Base-by-base conservation (phyloP, 2,888 invertebrate species). In the Prosopocoilus inquinatus region DNA sequence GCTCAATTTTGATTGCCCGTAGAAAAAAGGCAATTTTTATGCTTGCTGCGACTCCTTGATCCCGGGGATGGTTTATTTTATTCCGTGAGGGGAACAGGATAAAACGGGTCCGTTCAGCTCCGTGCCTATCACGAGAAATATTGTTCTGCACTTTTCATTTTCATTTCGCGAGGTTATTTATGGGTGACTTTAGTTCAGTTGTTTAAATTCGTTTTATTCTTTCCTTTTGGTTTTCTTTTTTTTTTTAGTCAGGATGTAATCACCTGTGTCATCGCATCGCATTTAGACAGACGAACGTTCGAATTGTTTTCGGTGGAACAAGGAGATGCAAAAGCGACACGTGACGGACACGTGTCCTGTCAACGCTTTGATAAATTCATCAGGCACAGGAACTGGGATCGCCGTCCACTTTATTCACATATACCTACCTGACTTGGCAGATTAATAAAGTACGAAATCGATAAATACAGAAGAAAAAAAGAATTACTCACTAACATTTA, bases 21-120 rank as follows among this genome's bases (percentile, higher is more conserved):
- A 59, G 64, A 64, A 70, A 71, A 71, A 69, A 68, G 72, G 73
- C 73, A 68, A 73, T 73, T 73, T 73, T 73, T 70, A 73, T 73
- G 71, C 73, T 70, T 64, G 65, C 62, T 66, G 69, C 63, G 66
- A 65, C 59, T 60, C 59, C 62, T 55, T 68, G 63, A 67, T 67
- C 67, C 64, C 52, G 41, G 60, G 60, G 57, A 58, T 60, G 64
- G 62, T 60, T 64, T 62, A 64, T 64, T 66, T 56, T 49, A 38
- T 50, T 39, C 38, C 32, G 20, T 16, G 46, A n/a, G 39, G 41
- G 50, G 52, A 50, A 11, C 46, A 34, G 50, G 50, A 50, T 50
- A 55, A 54, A 50, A 38, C 32, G 36, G 35, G 48, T 33, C 44
- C 34, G 33, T 15, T 11, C 41, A 12, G n/a, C 11, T 36, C 9